phyloP scores from a whole-genome alignment of 2,113 vertebrate species.

The Melanotaenia duboulayi region DNA sequence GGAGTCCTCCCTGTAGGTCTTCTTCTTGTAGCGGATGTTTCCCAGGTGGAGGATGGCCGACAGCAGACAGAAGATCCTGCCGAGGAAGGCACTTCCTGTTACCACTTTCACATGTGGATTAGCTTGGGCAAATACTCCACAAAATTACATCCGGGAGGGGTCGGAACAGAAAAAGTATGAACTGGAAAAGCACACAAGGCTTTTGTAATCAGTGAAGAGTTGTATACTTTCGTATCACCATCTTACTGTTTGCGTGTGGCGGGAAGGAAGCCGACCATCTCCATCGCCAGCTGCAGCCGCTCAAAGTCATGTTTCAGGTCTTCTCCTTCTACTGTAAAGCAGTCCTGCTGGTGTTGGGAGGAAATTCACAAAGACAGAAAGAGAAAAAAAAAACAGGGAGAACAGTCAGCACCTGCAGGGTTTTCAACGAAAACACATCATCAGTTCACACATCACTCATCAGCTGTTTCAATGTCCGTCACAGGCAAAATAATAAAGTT shows the following conservation, averaged over 20 bases:
- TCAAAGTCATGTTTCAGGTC: conserved; percentile 98
- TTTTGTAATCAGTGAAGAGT: too few relatives aligned
- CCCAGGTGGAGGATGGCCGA: conserved; percentile 97
- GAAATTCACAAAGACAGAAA: conserved; percentile 29
- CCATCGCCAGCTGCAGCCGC: conserved; percentile 95
- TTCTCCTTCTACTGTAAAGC: conserved; percentile 93
- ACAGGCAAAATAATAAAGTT: neutral
- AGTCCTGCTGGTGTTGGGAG: conserved; percentile 84
- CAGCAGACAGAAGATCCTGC: conserved; percentile 93
- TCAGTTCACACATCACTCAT: neutral
- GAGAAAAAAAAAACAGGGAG: neutral
- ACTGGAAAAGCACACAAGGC: too few relatives aligned
- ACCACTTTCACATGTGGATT: neutral
- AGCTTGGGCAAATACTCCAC: neutral
- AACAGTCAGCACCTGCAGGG: conserved; percentile 11
- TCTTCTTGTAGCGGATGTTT: conserved; percentile 97
- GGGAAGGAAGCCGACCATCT: conserved; percentile 98
- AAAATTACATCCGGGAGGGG: neutral
- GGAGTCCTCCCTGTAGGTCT: conserved; percentile 95
- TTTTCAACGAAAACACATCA: neutral
- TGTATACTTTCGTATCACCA: neutral
- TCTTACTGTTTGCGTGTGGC: conserved; percentile 93
- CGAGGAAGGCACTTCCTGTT: neutral
- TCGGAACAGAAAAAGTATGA: too few relatives aligned
- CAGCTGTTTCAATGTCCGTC: neutral